These are phyloP conservation scores for Cheiracanthium punctorium DNA, from an alignment of 2,888 invertebrate species.

Conservation along the genomic window DNA sequence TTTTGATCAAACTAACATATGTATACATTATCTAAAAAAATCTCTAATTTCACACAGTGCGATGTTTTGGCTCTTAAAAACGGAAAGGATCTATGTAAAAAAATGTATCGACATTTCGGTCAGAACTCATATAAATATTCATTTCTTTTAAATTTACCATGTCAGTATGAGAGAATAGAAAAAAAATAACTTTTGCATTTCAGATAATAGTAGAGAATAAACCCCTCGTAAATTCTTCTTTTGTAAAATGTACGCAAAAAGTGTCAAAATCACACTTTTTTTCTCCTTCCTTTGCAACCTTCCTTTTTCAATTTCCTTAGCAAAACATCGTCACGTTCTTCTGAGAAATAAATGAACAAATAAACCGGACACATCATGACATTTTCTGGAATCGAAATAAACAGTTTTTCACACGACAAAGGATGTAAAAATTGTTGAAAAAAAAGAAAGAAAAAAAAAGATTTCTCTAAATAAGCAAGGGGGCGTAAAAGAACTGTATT, in stretches of 20 bases:
- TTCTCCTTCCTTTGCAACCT: constrained; percentile 13
- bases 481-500: constrained; percentile 2
- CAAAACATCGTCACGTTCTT: constrained; percentile 42
- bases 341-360: constrained; percentile 38
- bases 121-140: no score
- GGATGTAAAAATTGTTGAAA: not conserved
- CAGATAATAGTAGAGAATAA: not conserved
- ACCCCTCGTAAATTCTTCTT: not conserved
- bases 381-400: constrained; percentile 28
- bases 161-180: no score
- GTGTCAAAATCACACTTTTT: not conserved
- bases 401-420: constrained; percentile 25
- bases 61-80: no score
- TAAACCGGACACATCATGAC: constrained; percentile 15
- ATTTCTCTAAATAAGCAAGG: constrained; percentile 1
- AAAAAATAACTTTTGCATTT: no score
- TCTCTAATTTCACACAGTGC: no score
- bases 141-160: no score
- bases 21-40: no score
- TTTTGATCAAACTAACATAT: no score
- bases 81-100: no score
- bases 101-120: no score
- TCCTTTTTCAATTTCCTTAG: constrained; percentile 39
- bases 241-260: not conserved
- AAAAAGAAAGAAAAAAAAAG: constrained; percentile 12